Percentiles rank a stretch among this genome's conserved stretches.
phyloP scores from a whole-genome alignment of 2,797 vertebrate genomes.

The Leptoclinus maculatus region DNA sequence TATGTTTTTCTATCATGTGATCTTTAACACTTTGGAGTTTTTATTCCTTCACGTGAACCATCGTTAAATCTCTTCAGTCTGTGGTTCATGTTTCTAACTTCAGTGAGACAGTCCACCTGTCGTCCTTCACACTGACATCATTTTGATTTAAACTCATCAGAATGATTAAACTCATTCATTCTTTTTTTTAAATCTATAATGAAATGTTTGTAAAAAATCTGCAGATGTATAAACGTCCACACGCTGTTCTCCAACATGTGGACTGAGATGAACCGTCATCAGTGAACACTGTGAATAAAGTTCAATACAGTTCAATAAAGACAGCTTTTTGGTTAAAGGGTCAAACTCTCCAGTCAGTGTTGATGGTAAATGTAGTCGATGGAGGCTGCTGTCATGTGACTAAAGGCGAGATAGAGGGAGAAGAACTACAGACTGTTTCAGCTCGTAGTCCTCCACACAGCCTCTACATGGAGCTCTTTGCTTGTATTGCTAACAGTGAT shows the following conservation, averaged over 20 bases:
- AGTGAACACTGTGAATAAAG: neutral
- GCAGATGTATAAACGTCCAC: no score
- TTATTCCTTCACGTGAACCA: neutral
- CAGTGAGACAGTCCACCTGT: neutral
- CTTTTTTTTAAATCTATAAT: neutral
- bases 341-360: neutral
- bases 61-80: neutral
- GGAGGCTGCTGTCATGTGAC: neutral
- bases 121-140: neutral
- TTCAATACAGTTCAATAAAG: neutral
- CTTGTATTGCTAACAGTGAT: no score
- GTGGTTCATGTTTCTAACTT: neutral
- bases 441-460: no score
- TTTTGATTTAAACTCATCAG: neutral
- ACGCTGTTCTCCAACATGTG: no score
- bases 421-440: no score
- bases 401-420: no score
- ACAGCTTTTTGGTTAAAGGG: conserved; percentile 12
- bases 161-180: neutral
- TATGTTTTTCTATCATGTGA: conserved; percentile 6
- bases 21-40: neutral
- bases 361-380: neutral
- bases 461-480: no score
- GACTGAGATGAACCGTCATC: neutral
- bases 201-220: neutral